Evolutionary conservation across 1,140 invertebrate genomes (phyloP).

Genomic region (Steinernema khuongi): DNA sequence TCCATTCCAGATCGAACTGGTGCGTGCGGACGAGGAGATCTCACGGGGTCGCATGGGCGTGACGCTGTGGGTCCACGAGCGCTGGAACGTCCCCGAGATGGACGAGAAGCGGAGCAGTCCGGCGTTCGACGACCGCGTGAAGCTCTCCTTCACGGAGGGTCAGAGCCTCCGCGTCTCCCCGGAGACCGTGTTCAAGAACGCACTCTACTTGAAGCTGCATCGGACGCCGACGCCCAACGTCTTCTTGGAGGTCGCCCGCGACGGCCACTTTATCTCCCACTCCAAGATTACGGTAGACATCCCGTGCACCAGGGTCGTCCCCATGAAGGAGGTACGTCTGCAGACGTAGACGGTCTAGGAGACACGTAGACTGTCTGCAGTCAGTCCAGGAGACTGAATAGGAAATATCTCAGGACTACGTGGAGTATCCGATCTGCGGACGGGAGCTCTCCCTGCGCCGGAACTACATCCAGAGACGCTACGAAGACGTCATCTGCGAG

Average conservation of each 20-base stretch:
- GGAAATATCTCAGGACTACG: not conserved
- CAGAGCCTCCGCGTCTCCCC: not conserved
- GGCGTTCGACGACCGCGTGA: not conserved
- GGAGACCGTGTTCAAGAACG: not conserved
- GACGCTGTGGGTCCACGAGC: not conserved
- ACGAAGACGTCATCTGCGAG: constrained; percentile 10
- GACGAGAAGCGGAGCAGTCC: not conserved
- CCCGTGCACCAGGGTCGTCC: not conserved
- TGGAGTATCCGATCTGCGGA: not conserved
- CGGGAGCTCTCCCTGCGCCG: not conserved
- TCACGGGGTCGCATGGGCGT: not conserved
- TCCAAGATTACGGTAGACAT: constrained; percentile 8
- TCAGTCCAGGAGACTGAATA: not conserved
- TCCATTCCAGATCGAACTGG: not conserved
- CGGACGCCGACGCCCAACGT: not conserved
- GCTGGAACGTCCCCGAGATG: not conserved
- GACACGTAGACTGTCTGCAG: too few species aligned
- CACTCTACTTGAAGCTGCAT: not conserved
- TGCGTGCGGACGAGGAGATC: not conserved
- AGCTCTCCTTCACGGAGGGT: not conserved
- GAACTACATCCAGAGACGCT: not conserved
- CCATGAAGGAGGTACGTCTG: constrained; percentile 3
- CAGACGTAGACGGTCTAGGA: not conserved
- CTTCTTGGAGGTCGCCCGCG: not conserved
- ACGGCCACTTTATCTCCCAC: not conserved